phyloP scores from a whole-genome alignment of 2,888 invertebrate genomes.

The Dorcus parallelipipedus region DNA sequence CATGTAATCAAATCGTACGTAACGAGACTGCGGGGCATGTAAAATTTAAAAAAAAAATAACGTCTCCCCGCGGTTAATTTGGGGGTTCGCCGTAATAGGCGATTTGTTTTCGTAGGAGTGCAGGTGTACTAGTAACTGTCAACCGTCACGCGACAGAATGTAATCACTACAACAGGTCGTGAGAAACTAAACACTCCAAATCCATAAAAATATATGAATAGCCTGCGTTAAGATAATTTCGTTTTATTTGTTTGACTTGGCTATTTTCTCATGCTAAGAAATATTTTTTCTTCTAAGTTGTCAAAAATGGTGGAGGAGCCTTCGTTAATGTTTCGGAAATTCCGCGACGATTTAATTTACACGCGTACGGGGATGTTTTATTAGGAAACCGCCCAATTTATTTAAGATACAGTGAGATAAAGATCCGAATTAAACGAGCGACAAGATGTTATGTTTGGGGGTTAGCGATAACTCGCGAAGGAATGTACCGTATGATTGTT shows the following conservation, averaged over 20 bases:
- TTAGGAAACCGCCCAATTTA: not conserved
- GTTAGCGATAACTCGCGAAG: conserved; percentile 22
- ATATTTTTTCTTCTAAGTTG: too few relatives aligned
- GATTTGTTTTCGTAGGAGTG: conserved; percentile 16
- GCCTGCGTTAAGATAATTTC: too few relatives aligned
- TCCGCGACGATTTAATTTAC: not conserved
- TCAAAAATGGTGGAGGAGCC: too few relatives aligned
- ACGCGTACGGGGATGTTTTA: not conserved
- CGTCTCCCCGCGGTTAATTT: conserved; percentile 10
- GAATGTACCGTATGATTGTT: conserved; percentile 29
- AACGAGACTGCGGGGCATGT: not conserved
- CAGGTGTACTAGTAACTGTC: conserved; percentile 17
- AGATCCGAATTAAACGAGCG: conserved; percentile 9
- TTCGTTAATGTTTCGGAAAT: too few relatives aligned
- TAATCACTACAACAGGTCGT: conserved; percentile 2
- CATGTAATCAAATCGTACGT: not conserved
- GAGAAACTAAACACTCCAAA: conserved; percentile 7
- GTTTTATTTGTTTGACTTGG: too few relatives aligned
- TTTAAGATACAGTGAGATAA: not conserved
- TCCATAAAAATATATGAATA: not conserved
- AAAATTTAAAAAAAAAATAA: not conserved
- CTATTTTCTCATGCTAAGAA: too few relatives aligned
- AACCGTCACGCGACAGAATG: conserved; percentile 14
- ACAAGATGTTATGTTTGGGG: conserved; percentile 9
- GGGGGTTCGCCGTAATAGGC: conserved; percentile 18